Conservation (phyloP, 1,140 invertebrate species). For the Latrodectus geometricus region DNA sequence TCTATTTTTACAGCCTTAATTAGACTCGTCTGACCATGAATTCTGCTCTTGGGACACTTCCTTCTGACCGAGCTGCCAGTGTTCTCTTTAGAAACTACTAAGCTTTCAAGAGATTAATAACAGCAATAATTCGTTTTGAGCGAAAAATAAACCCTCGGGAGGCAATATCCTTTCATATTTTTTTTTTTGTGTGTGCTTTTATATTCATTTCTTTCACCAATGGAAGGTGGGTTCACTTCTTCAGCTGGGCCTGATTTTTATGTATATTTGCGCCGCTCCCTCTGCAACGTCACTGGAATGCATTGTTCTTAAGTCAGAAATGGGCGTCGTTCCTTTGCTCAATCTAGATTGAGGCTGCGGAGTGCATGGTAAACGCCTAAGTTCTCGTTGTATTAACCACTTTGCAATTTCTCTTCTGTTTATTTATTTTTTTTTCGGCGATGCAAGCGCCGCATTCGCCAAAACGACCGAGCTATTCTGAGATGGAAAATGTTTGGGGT, state of each 20-base stretch:
- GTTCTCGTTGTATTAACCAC: too few relatives aligned
- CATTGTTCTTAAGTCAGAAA: conserved; percentile 12
- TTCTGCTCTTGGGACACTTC: neutral
- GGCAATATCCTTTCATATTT: neutral
- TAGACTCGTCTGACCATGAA: neutral
- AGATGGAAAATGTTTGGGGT: too few relatives aligned
- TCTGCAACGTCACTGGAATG: neutral
- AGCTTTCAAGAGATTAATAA: neutral
- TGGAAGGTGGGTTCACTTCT: neutral
- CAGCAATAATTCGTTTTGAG: neutral
- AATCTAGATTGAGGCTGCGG: conserved; percentile 34
- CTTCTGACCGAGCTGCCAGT: neutral
- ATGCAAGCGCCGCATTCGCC: too few relatives aligned
- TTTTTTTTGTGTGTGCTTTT: neutral
- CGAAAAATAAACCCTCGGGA: neutral
- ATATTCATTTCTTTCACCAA: neutral
- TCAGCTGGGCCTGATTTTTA: conserved; percentile 18
- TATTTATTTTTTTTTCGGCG: too few relatives aligned
- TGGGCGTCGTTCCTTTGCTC: conserved; percentile 9
- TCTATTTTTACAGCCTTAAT: neutral
- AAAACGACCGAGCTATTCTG: too few relatives aligned
- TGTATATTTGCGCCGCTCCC: conserved; percentile 32
- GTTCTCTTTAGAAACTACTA: neutral
- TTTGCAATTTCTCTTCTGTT: too few relatives aligned
- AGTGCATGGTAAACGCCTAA: neutral